phyloP scores from a whole-genome alignment of 2,113 vertebrate genomes.

The Mystacornis crossleyi region DNA sequence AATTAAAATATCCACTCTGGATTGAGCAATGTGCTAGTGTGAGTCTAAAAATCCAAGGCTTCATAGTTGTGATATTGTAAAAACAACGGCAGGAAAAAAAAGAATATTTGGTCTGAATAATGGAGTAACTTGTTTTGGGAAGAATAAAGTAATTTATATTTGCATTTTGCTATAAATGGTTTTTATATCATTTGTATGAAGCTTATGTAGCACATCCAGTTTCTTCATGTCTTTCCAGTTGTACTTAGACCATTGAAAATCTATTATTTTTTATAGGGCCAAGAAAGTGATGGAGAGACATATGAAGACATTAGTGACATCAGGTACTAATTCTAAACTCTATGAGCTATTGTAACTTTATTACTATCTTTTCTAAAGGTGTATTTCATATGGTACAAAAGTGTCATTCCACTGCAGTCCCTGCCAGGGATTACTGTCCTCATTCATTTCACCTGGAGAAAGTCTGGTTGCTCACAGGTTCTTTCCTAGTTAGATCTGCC shows the following conservation, averaged over 20 bases:
- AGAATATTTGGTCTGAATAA: background rate
- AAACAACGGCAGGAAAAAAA: background rate
- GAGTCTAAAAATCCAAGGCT: background rate
- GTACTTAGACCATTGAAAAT: background rate
- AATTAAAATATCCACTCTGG: background rate
- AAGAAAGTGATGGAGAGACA: conserved; percentile 82
- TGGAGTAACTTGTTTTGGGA: background rate
- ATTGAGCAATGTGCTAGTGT: background rate
- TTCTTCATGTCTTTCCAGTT: background rate
- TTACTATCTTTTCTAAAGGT: background rate
- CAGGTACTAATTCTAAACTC: conserved; percentile 72
- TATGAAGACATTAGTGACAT: conserved; percentile 88
- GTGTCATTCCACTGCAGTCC: background rate
- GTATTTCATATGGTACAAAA: background rate
- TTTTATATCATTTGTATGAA: background rate
- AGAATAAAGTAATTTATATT: background rate
- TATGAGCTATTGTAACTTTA: background rate
- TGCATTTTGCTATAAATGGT: background rate
- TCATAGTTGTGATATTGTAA: background rate
- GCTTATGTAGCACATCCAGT: background rate
- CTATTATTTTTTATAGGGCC: conserved; percentile 64
- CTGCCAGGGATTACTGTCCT: background rate
- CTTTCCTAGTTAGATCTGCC: background rate
- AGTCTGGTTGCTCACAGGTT: background rate
- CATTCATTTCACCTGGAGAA: background rate